These are phyloP conservation scores for Thumatha senex DNA, from an alignment of 2,888 invertebrate species.

Conservation along the genomic window DNA sequence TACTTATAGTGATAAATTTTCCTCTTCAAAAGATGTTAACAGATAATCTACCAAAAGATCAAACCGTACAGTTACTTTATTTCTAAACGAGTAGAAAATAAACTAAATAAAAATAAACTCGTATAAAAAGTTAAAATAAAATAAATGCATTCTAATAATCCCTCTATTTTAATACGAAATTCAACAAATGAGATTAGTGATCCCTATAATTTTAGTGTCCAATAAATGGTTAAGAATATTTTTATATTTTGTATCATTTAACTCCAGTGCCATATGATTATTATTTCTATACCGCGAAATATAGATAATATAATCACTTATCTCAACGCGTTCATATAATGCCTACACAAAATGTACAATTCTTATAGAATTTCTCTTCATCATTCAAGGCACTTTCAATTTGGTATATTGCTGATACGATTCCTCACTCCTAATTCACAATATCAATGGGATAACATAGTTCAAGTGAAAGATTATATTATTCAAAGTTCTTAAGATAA, in stretches of 20 bases:
- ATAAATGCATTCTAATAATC: slow-evolving; percentile 80
- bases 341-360: slow-evolving; percentile 60
- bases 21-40: slow-evolving; percentile 61
- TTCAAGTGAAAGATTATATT: slow-evolving; percentile 69
- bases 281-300: slow-evolving; percentile 82
- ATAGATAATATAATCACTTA: slow-evolving; percentile 81
- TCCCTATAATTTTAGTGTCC: slow-evolving; percentile 49
- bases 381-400: slow-evolving; percentile 80
- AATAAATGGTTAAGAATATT: slow-evolving; percentile 56
- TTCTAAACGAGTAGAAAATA: slow-evolving; percentile 74
- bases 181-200: slow-evolving; percentile 74
- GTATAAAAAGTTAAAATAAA: slow-evolving; percentile 75
- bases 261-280: slow-evolving; percentile 79
- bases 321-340: slow-evolving; percentile 49
- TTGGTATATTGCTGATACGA: slow-evolving; percentile 83
- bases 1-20: slow-evolving; percentile 24
- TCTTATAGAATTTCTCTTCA: slow-evolving; percentile 61
- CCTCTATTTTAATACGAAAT: slow-evolving; percentile 74
- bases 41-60: slow-evolving; percentile 80
- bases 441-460: slow-evolving; percentile 71
- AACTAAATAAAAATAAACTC: slow-evolving; percentile 70
- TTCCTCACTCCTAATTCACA: slow-evolving; percentile 80
- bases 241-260: slow-evolving; percentile 62
- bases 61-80: slow-evolving; percentile 54
- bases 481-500: slow-evolving; percentile 61